Evolutionary conservation across 2,888 invertebrate genomes (phyloP), one percentile per base, ranked within the genome.

Genomic region (Drosophila subsilvestris): DNA sequence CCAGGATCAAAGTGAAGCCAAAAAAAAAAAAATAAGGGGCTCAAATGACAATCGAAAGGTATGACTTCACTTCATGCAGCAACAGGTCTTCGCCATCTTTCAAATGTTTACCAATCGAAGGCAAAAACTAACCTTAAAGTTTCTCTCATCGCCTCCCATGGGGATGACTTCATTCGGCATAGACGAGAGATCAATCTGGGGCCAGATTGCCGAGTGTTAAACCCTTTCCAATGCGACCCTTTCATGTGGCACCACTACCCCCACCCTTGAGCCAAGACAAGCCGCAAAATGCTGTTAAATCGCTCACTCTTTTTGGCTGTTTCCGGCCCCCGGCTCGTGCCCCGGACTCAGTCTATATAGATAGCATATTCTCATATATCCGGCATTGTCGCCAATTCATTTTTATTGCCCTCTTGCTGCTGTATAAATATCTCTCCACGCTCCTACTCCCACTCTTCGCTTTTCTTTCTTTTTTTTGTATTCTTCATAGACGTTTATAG

Each of bases 401-500:
- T 85, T 87, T 88, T 88, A 87, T 87, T 79, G 85, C 86, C 74
- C 51, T 22, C n/a, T 14, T 14, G 65, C 65, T 53, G 27, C 29
- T 42, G 22, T 51, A 27, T 9, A 27, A 8, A 29, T 12, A 32
- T 32, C 12, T 32, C 32, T 12, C 12, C 5, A 12, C 29, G 10
- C 10, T 29, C 10, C 29, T 10, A 9, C 44, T 44, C 10, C 18
- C 44, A n/a, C 44, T 5, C 5, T 1, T 10, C 3, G 10, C n/a
- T n/a, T 10, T 12, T n/a, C 10, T 10, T 9, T 8, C 20, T 37
- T 18, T 42, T 62, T 48, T 53, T 27, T 53, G 48, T 54, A 48
- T 67, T 74, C 85, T 87, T 88, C 86, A 88, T 88, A 73, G 86
- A 80, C 84, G 82, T 88, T 87, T 88, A 87, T 87, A 86, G 88